A percentile compares a stretch with the other conserved stretches of the same genome.
Conservation (phyloP, 2,113 vertebrate species). For the Heliornis fulica region DNA sequence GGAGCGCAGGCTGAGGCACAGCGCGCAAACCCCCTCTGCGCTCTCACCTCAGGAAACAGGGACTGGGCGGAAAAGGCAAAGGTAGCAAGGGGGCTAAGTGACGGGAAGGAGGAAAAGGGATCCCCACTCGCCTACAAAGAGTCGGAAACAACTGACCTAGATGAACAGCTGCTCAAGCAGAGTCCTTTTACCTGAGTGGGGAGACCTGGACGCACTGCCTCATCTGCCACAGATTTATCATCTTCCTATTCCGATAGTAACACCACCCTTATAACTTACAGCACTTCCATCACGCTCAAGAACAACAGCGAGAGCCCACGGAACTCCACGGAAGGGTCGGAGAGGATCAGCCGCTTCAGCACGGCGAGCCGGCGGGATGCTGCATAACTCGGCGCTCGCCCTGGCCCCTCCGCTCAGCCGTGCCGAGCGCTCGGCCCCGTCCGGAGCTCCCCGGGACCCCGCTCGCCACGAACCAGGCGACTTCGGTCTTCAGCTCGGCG, state of each 20-base stretch:
- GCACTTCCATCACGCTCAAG: background rate
- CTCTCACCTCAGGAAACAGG: background rate
- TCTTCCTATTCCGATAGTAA: background rate
- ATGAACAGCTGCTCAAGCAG: background rate
- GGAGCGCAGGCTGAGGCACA: background rate
- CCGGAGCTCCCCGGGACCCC: rapidly evolving
- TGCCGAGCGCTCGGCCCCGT: rapidly evolving
- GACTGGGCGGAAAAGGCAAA: background rate
- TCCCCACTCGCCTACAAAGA: background rate
- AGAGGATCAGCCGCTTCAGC: rapidly evolving
- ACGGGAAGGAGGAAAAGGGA: background rate
- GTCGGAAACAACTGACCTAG: background rate
- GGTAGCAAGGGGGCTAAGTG: background rate
- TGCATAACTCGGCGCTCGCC: background rate
- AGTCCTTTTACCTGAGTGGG: background rate
- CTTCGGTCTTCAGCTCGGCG: rapidly evolving
- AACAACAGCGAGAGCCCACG: background rate
- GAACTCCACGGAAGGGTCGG: rapidly evolving
- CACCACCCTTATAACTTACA: background rate
- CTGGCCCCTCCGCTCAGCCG: background rate
- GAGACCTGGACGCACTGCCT: background rate
- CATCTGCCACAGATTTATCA: background rate
- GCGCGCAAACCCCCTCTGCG: background rate
- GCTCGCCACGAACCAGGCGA: rapidly evolving
- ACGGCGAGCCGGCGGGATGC: rapidly evolving